Evolutionary conservation across 2,113 vertebrate species (phyloP).

Genomic region (Sus scrofa): DNA sequence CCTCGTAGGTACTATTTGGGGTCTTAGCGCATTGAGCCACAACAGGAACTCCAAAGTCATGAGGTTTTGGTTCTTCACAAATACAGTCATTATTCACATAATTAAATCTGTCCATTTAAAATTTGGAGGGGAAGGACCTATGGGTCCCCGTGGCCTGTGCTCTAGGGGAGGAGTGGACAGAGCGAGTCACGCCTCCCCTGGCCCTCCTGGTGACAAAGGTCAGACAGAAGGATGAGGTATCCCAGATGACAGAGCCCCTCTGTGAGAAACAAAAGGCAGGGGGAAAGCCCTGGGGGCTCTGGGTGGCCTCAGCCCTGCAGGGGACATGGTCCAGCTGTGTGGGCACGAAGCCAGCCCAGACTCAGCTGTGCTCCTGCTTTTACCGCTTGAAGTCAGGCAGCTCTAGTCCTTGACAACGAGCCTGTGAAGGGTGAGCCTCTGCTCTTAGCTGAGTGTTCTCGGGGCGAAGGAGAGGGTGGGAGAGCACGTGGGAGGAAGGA

Average conservation of each 20-base stretch:
- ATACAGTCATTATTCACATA: rapidly evolving
- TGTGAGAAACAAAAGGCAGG: rapidly evolving
- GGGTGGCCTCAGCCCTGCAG: rapidly evolving
- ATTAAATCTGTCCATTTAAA: neutral
- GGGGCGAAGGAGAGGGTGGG: neutral
- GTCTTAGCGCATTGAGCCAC: too few species aligned
- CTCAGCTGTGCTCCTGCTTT: rapidly evolving
- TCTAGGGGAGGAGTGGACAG: rapidly evolving
- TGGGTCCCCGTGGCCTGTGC: neutral
- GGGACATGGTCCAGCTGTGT: rapidly evolving
- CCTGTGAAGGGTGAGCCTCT: rapidly evolving
- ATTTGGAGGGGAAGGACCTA: neutral
- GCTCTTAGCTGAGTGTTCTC: neutral
- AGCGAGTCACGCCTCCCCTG: rapidly evolving
- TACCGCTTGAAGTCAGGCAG: rapidly evolving
- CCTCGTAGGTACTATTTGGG: too few species aligned
- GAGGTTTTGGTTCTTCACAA: neutral
- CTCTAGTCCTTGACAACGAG: rapidly evolving
- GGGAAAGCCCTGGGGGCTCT: neutral
- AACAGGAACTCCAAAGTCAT: too few species aligned
- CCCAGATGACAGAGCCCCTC: neutral
- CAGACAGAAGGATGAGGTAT: rapidly evolving
- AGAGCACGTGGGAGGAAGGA: too few species aligned
- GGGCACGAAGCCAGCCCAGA: neutral
- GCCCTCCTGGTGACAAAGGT: rapidly evolving